Evolutionary conservation across 2,888 invertebrate genomes (phyloP), one percentile per base, ranked within the genome.

Genomic region (Nephrotoma flavescens): DNA sequence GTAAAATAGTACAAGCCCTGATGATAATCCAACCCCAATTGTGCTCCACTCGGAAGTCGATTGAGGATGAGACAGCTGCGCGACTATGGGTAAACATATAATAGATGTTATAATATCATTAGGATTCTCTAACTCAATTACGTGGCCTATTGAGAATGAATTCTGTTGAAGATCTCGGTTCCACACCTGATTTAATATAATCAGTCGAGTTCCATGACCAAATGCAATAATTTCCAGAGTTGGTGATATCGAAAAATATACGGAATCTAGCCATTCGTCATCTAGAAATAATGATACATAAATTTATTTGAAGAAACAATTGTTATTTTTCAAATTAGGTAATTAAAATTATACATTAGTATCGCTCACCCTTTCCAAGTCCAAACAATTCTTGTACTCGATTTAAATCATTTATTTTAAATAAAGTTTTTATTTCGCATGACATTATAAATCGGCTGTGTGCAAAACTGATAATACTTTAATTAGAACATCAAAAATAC

Each of bases 41-140:
- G 97, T 98, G 12, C 97, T 98, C 98, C 98, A 99, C 90, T 99
- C 98, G 42, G 97, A 95, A n/a, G 41, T 19, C 11, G 19, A 42
- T 19, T 87, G 45, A 5, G 86, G 9, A 44, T 84, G 42, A 52
- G 12, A 31, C 42, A 31, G 57, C 31, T 86, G 41, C 15, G 91
- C 90, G 83, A 91, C 91, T 88, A 93, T 91, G 1, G 93, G 93
- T 87, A 93, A 88, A 88, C 93, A 93, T 71, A 92, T 87, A 2
- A 93, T 88, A 0, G 92, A 90, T 45, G 92, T 93, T 0, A 92
- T 90, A 85, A 93, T 92, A 88, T 92, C 92, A 89, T 93, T 93
- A 85, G 90, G 90, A 88, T 92, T 90, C 87, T 92, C 92, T 71
- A 94, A 90, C 88, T 93, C 92, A 5, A 93, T 94, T 88, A 93